Percentiles rank a stretch among this genome's conserved stretches.
These are phyloP conservation scores for Lates calcarifer DNA, from an alignment of 2,113 vertebrate genomes.

Conservation along the genomic window DNA sequence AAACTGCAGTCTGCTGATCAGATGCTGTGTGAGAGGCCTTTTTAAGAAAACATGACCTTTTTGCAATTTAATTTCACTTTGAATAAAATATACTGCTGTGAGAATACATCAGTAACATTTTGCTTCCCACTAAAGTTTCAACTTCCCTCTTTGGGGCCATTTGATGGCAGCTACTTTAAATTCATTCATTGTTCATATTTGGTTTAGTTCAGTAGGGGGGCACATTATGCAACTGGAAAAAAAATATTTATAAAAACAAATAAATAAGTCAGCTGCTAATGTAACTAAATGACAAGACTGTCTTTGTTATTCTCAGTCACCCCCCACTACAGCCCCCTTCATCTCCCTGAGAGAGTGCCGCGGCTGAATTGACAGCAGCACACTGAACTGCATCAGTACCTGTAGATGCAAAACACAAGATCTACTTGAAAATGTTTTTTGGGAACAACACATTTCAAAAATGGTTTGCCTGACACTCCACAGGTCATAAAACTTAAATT, in stretches of 20 bases:
- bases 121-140: slow-evolving; percentile 1
- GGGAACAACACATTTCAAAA: background rate
- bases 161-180: slow-evolving; percentile 38
- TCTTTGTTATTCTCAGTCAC: slow-evolving; percentile 28
- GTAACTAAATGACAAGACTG: slow-evolving; percentile 38
- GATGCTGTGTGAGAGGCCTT: background rate
- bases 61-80: slow-evolving; percentile 24
- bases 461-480: background rate
- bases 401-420: background rate
- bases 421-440: background rate
- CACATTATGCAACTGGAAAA: background rate
- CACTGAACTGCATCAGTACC: background rate
- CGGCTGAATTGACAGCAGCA: background rate
- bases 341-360: slow-evolving; percentile 43
- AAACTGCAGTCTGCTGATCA: background rate
- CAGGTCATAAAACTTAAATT: background rate
- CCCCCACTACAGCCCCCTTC: background rate
- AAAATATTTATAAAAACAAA: background rate
- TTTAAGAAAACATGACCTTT: slow-evolving; percentile 37
- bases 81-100: slow-evolving; percentile 42
- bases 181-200: slow-evolving; percentile 38
- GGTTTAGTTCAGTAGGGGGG: slow-evolving; percentile 23
- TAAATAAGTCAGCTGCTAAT: slow-evolving; percentile 29
- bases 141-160: slow-evolving; percentile 4
- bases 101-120: slow-evolving; percentile 38